Base-by-base conservation (phyloP, 1,140 invertebrate genomes). In the Melitaea cinxia region DNA sequence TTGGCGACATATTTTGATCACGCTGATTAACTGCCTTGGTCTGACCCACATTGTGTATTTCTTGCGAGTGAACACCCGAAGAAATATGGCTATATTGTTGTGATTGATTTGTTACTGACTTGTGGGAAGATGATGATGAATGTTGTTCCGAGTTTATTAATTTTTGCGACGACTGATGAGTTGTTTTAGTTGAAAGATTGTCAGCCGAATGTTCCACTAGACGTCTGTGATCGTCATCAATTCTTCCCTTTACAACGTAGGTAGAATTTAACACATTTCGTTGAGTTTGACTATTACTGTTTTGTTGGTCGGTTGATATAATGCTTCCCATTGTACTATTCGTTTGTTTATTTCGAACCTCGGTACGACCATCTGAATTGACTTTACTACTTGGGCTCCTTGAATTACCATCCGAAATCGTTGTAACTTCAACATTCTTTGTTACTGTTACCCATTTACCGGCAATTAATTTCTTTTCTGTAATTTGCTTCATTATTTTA, bases 371-470 rank as follows among this genome's bases (percentile, higher is more conserved):
- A 33, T 78, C 72, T 17, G 33, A 37, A 21, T 68, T 52, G 60
- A 15, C 64, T 61, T 68, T 75, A 4, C 37, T 39, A 19, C 35
- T 78, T 17, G 47, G 26, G 21, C 12, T 50, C 59, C 26, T 50
- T 33, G 37, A 42, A 24, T 65, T 77, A 12, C 68, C 67, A 26
- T 60, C 74, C n/a, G 60, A 52, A 19, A 62, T 53, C 5, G 77
- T 72, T 60, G 76, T 78, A n/a, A 83, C 80, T 77, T 89, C 87
- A 28, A 89, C 79, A 60, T 88, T 87, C 45, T 79, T 72, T 30
- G 88, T 90, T 15, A 90, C 83, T 28, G 73, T 90, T 0, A 88
- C 85, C 83, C 80, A 86, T 73, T 90, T 90, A 9, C 88, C 88
- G 9, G 58, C 88, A 56, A 85, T 84, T 15, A 90, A 69, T 71